A percentile compares a stretch with the other conserved stretches of the same genome.
phyloP scores from a whole-genome alignment of 92 coral and sea anemone genomes.

The Umimayanthus chanpuru region DNA sequence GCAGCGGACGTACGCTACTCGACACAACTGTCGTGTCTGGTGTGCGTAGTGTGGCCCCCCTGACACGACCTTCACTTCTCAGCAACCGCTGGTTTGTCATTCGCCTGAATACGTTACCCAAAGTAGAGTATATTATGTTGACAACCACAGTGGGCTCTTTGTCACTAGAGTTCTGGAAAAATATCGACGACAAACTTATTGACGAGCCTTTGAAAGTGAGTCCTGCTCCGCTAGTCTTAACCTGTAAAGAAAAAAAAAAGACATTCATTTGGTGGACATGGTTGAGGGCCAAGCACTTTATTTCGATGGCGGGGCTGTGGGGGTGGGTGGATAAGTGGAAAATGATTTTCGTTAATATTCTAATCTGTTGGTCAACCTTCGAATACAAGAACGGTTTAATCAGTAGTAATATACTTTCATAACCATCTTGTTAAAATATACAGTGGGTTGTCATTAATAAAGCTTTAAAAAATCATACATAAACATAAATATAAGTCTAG shows the following conservation, averaged over 20 bases:
- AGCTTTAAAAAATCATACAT: too few relatives aligned
- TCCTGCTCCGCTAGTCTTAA: background rate
- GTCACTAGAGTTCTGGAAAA: background rate
- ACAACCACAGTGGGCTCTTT: background rate
- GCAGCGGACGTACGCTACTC: conserved; percentile 6
- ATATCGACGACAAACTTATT: background rate
- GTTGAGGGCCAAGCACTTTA: background rate
- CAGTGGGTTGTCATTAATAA: too few relatives aligned
- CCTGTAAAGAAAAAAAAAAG: background rate
- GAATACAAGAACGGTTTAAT: too few relatives aligned
- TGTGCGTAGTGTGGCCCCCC: background rate
- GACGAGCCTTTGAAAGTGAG: background rate
- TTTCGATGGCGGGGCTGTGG: background rate
- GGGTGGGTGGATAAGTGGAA: background rate
- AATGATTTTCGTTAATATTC: too few relatives aligned
- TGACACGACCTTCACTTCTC: background rate
- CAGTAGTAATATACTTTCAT: too few relatives aligned
- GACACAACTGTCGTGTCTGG: conserved; percentile 17
- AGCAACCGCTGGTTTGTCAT: background rate
- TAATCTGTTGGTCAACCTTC: too few relatives aligned
- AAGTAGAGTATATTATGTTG: background rate
- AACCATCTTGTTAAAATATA: too few relatives aligned
- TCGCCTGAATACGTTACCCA: conserved; percentile 11
- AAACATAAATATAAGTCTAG: too few relatives aligned
- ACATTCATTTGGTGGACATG: too few relatives aligned